These are phyloP conservation scores for Procambarus virginalis DNA, from an alignment of 1,140 invertebrate species.

Conservation along the genomic window DNA sequence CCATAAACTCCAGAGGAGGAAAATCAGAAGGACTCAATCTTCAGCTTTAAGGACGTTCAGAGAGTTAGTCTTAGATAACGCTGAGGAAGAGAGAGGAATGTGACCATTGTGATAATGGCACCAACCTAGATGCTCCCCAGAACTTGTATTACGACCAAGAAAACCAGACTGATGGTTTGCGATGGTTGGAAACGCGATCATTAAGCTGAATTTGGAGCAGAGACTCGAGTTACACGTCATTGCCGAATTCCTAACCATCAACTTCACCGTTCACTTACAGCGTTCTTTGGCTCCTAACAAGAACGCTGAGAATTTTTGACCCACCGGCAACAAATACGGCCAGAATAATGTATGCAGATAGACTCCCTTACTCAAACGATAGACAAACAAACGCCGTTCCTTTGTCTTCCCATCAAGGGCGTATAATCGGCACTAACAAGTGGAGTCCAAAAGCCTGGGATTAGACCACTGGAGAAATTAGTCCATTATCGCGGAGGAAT, in stretches of 20 bases:
- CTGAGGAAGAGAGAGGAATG: background rate
- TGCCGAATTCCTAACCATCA: too few species aligned
- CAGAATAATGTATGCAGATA: background rate
- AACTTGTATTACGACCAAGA: background rate
- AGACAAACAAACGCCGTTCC: background rate
- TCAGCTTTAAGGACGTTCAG: background rate
- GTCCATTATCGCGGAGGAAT: slow-evolving; percentile 26
- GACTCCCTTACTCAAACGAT: background rate
- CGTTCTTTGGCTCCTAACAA: background rate
- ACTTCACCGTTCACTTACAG: background rate
- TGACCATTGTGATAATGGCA: background rate
- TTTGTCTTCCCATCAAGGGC: background rate
- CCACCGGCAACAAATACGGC: background rate
- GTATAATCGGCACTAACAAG: slow-evolving; percentile 33
- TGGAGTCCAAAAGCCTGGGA: slow-evolving; percentile 28
- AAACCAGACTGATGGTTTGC: background rate
- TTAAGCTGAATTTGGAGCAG: background rate
- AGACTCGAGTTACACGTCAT: too few species aligned
- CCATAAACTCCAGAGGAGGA: background rate
- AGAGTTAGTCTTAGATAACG: background rate
- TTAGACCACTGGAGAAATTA: slow-evolving; percentile 41
- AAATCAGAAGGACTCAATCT: background rate
- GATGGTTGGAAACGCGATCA: background rate
- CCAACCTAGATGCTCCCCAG: background rate
- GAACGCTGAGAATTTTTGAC: background rate